Evolutionary conservation across 2,888 invertebrate species (phyloP).

Genomic region (Hipparchia semele): DNA sequence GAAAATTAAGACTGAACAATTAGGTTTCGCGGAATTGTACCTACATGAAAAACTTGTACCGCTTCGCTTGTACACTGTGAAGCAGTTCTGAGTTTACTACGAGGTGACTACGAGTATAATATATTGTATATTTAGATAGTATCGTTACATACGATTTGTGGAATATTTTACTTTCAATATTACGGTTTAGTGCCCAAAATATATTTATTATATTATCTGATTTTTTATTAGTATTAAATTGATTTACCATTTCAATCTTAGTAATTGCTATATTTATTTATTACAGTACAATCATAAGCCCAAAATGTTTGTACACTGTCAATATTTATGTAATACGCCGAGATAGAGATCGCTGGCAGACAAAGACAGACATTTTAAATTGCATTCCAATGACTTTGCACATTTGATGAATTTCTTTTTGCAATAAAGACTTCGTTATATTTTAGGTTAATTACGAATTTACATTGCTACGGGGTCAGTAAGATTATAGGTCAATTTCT

Average conservation of each 20-base stretch:
- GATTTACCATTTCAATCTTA: slow-evolving; percentile 23
- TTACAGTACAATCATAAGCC: slow-evolving; percentile 36
- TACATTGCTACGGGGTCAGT: slow-evolving; percentile 8
- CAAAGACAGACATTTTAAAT: slow-evolving; percentile 67
- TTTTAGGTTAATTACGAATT: slow-evolving; percentile 54
- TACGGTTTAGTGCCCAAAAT: neutral
- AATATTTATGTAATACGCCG: slow-evolving; percentile 60
- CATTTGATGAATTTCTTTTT: slow-evolving; percentile 60
- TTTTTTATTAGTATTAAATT: slow-evolving; percentile 23
- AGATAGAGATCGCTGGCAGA: slow-evolving; percentile 62
- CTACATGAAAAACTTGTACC: too few species aligned
- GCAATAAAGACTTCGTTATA: slow-evolving; percentile 60
- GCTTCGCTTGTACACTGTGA: too few species aligned
- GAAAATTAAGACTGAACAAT: neutral
- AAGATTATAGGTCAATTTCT: slow-evolving; percentile 11
- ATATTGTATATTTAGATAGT: slow-evolving; percentile 3
- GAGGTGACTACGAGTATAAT: too few species aligned
- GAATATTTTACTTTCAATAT: slow-evolving; percentile 5
- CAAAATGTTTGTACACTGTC: slow-evolving; percentile 45
- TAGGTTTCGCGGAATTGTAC: neutral
- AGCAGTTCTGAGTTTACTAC: too few species aligned
- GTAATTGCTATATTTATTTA: slow-evolving; percentile 34
- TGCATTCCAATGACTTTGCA: slow-evolving; percentile 67
- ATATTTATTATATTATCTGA: slow-evolving; percentile 1
- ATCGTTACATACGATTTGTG: neutral